Evolutionary conservation across 2,113 vertebrate genomes (phyloP), one percentile per base, ranked within the genome.

Genomic region (Tetraodon nigroviridis): DNA sequence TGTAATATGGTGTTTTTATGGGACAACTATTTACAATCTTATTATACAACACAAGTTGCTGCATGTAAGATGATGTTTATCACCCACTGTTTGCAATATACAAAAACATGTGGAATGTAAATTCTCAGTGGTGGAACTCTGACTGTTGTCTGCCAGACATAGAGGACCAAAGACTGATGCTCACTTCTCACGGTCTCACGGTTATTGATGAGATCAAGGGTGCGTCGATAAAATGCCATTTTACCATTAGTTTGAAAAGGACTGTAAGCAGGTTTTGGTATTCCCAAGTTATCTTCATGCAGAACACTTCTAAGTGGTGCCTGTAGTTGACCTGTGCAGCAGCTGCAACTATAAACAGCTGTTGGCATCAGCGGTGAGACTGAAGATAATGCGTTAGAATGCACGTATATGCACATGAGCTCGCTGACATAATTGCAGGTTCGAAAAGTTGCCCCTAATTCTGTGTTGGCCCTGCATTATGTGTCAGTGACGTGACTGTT

Each of bases 391-490:
- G 57, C 53, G 52, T 18, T 75, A 47, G 61, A 66, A 83, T 71
- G 75, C 61, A 78, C 73, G 64, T 73, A 64, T 45, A 72, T 68
- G 75, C 55, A 42, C 61, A 51, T 22, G 51, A 50, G 58, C 19
- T 55, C 58, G 16, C 19, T 67, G 75, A 61, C 53, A 76, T 66
- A 67, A 72, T 78, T 40, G n/a, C 50, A 70, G 76, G 67, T 81
- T 78, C 71, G 55, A 58, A 80, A 78, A 84, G 80, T 74, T 74
- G 42, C 61, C 69, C 37, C 60, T 61, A 73, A 73, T 83, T 71
- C 69, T 32, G 53, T 18, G 66, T 51, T 72, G 63, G 48, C 58
- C 64, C 73, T 79, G 75, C 61, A 75, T 81, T 75, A 81, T 50
- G 67, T 81, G 67, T 68, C 58, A 40, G 47, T 49, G 72, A 76